phyloP scores from a whole-genome alignment of 2,797 vertebrate genomes.

The Syngnathus acus region DNA sequence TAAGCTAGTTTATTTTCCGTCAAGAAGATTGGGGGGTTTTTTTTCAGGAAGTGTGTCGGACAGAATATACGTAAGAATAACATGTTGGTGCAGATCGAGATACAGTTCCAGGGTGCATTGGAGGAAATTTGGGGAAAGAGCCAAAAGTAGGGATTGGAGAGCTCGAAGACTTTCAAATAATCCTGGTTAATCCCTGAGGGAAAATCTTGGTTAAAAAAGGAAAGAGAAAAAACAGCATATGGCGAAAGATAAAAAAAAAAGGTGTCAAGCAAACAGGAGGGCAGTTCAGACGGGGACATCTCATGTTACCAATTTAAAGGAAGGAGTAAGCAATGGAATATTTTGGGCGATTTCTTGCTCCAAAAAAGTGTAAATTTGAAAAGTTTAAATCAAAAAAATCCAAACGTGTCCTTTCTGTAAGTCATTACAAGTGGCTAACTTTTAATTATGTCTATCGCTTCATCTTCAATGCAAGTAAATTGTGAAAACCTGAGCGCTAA shows the following conservation, averaged over 20 bases:
- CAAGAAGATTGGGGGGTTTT: too few species aligned
- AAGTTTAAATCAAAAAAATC: neutral
- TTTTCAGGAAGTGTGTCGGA: too few species aligned
- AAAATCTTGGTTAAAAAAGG: slow-evolving; percentile 30
- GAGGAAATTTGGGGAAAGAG: slow-evolving; percentile 38
- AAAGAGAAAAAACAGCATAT: slow-evolving; percentile 45
- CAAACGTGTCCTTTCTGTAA: slow-evolving; percentile 4
- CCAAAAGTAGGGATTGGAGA: slow-evolving; percentile 40
- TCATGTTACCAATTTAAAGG: neutral
- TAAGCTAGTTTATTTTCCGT: neutral
- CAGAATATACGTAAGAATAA: too few species aligned
- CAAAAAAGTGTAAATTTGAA: neutral
- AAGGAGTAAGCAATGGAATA: neutral
- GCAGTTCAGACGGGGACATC: slow-evolving; percentile 4
- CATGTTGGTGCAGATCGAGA: too few species aligned
- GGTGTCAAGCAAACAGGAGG: slow-evolving; percentile 32
- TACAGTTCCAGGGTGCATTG: too few species aligned
- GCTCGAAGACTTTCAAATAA: slow-evolving; percentile 48
- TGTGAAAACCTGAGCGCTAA: slow-evolving; percentile 31
- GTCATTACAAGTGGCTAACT: slow-evolving; percentile 23
- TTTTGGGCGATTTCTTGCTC: neutral
- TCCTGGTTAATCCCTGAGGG: slow-evolving; percentile 57
- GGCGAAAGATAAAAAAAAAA: slow-evolving; percentile 41
- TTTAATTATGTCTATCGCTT: slow-evolving; percentile 39
- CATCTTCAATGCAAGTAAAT: slow-evolving; percentile 27